These are phyloP conservation scores for Etheostoma nigrum DNA, from an alignment of 2,797 vertebrate species.

Conservation along the genomic window DNA sequence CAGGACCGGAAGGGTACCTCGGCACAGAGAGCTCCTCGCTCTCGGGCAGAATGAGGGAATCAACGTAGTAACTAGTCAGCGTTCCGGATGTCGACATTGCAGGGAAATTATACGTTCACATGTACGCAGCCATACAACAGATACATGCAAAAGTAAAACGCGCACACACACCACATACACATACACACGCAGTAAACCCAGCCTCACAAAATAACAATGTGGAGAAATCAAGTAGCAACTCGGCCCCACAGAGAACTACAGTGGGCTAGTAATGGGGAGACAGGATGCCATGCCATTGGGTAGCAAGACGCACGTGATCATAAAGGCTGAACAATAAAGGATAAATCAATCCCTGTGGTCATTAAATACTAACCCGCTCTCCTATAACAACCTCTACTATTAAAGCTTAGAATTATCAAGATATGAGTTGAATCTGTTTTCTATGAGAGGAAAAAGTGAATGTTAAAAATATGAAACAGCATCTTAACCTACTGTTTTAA, in stretches of 20 bases:
- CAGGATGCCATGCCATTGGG: slow-evolving; percentile 87
- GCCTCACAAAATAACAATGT: slow-evolving; percentile 95
- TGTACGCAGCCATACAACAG: slow-evolving; percentile 77
- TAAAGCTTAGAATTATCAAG: slow-evolving; percentile 90
- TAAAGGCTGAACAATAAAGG: slow-evolving; percentile 94
- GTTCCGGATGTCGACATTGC: slow-evolving; percentile 97
- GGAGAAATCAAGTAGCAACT: slow-evolving; percentile 95
- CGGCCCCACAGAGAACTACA: slow-evolving; percentile 93
- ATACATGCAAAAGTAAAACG: slow-evolving; percentile 74
- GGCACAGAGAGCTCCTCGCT: slow-evolving; percentile 91
- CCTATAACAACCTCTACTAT: slow-evolving; percentile 87
- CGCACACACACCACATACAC: slow-evolving; percentile 74
- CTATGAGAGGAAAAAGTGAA: slow-evolving; percentile 43
- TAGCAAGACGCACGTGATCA: slow-evolving; percentile 89
- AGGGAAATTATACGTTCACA: slow-evolving; percentile 76
- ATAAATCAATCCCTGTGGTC: slow-evolving; percentile 97
- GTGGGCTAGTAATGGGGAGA: slow-evolving; percentile 94
- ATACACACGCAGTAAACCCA: slow-evolving; percentile 81
- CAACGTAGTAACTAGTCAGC: slow-evolving; percentile 95
- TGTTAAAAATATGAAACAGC: slow-evolving; percentile 10
- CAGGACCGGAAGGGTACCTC: slow-evolving; percentile 87
- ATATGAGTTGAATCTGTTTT: slow-evolving; percentile 66
- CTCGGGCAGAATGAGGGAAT: slow-evolving; percentile 95
- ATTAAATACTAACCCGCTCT: slow-evolving; percentile 94
- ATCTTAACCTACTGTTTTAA: slow-evolving; percentile 27